Evolutionary conservation across 2,797 vertebrate genomes (phyloP), one percentile per base, ranked within the genome.

Genomic region (Sphenopsis melanotis): DNA sequence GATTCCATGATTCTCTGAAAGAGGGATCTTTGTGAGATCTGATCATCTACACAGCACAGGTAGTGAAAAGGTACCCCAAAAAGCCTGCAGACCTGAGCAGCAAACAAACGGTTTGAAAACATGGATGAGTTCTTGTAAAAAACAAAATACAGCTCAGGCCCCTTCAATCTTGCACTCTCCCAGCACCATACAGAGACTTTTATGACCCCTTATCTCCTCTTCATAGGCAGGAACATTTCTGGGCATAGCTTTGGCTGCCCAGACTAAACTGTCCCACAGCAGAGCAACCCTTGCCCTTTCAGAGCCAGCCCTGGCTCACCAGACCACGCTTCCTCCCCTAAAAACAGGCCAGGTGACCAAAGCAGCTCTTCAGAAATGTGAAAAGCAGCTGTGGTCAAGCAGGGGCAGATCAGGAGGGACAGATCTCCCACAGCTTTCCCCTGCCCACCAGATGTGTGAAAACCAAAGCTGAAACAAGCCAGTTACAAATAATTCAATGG

Each of bases 131-230:
- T 61, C 44, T 41, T 17, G 8, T 0, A 15, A 19, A 42, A 29
- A 21, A 16, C 5, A 4, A 53, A 55, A 37, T 2, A 29, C 14
- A 60, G 30, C 12, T 59, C 52, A 34, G 1, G 0, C 0, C 2
- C 36, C 64, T 74, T 56, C 60, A 29, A 9, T 16, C 34, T 70
- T 55, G 1, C 26, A 41, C 23, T 82, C 39, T 81, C 41, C 44
- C 83, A 81, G 72, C 50, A 59, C 21, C 20, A 19, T 2, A 44
- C 15, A 52, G 6, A 64, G 34, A 64, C n/a, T 26, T 56, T 59
- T 6, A 59, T 11, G 18, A 47, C 1, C 34, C 24, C 24, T 63
- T 36, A 26, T 8, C 71, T 63, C 4, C 39, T 32, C 11, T 34
- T 41, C 34, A 37, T 3, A 47, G 42, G 60, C 4, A 69, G 53